Evolutionary conservation across 2,113 vertebrate genomes (phyloP), one percentile per base, ranked within the genome.

Genomic region (Mormyrus iriodes): DNA sequence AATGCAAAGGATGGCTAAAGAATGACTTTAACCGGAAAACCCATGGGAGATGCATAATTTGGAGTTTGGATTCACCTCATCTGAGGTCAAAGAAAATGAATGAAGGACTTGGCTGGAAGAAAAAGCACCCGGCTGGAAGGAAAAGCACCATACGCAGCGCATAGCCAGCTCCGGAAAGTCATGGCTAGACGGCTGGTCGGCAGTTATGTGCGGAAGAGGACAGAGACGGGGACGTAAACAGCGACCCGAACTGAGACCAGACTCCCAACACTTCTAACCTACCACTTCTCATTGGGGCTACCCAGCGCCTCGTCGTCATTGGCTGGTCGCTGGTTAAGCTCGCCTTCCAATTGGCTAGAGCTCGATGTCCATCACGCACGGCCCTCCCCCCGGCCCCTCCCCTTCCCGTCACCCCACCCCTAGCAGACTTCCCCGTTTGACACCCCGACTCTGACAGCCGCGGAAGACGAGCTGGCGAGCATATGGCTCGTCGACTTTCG

Each of bases 231-330:
- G 21, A 6, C 24, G 9, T 1, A 27, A 69, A 49, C 3, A 48
- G 12, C 24, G 8, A 3, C 19, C 24, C 58, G 7, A 61, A 87
- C 2, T 4, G n/a, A 49, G 6, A 21, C 84, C 9, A 31, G 24
- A 86, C 13, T 21, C 27, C 27, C 44, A 35, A 8, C 4, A 9
- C 35, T 39, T 7, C 35, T 24, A 35, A 6, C 27, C 31, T 12
- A 42, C 55, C 94, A 94, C 89, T 88, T 87, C 49, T 58, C 21
- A 46, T 8, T 46, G 35, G 51, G 79, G 8, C 52, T n/a, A 93
- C 93, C 46, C 31, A 35, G 53, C 92, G 79, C 76, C 51, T 52
- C 44, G 82, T 87, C 92, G 92, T 53, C 84, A 90, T 76, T 89
- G 79, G 91, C 94, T 91, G 89, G 61, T 86, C 73, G 44, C 85